phyloP scores from a whole-genome alignment of 2,888 invertebrate species.

The Camponotus fellah region DNA sequence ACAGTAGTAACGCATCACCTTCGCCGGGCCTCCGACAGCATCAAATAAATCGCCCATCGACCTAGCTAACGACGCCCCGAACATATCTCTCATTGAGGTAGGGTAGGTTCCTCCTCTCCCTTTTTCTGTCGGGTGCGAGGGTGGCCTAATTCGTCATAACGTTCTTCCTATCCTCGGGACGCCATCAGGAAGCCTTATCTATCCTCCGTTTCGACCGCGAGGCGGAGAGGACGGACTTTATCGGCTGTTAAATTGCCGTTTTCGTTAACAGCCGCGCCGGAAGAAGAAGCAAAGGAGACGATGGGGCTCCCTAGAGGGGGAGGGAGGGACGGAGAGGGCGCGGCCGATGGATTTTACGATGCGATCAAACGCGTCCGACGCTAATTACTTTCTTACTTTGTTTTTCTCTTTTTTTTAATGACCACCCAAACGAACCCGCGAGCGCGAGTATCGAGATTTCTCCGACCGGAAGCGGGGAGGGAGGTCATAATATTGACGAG shows the following conservation, averaged over 20 bases:
- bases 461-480: constrained; percentile 58
- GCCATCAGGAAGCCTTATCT: constrained; percentile 55
- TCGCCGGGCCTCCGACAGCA: constrained; percentile 28
- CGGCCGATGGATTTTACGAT: constrained; percentile 77
- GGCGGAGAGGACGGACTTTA: constrained; percentile 69
- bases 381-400: constrained; percentile 78
- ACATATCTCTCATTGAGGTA: constrained; percentile 82
- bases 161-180: constrained; percentile 73
- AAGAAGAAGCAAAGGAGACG: constrained; percentile 30
- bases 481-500: constrained; percentile 62
- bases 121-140: constrained; percentile 76
- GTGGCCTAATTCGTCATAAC: constrained; percentile 83
- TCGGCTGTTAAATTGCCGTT: constrained; percentile 79
- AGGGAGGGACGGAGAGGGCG: constrained; percentile 40
- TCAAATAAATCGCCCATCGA: constrained; percentile 53
- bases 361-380: constrained; percentile 78
- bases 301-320: not conserved
- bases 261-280: constrained; percentile 51
- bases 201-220: constrained; percentile 31
- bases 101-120: constrained; percentile 77
- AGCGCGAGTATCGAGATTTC: constrained; percentile 65
- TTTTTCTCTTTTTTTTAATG: constrained; percentile 76
- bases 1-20: constrained; percentile 40
- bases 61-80: constrained; percentile 78
- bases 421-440: constrained; percentile 57